Evolutionary conservation across 2,888 invertebrate species (phyloP), one percentile per base, ranked within the genome.

Genomic region (Acanthosepion pharaonis): DNA sequence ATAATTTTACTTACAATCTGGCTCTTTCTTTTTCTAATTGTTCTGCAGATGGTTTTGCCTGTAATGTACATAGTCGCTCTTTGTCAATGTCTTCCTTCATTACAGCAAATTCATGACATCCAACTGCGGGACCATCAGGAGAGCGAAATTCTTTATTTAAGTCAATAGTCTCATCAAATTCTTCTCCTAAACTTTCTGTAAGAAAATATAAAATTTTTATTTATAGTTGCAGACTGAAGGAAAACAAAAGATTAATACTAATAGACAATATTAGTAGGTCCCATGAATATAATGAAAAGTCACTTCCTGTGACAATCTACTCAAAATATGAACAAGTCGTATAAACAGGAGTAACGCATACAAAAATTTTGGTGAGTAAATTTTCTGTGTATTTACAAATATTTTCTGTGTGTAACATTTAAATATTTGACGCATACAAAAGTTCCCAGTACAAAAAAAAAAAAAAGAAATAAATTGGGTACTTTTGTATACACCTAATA

Each of bases 11-110:
- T 20, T 91, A 96, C 96, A 96, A 95, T 95, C 95, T 95, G 93
- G 95, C 96, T 64, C 95, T 95, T 94, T 96, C 96, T 53, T 95
- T 92, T 94, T 95, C 94, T 94, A 94, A 95, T 93, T 95, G 95
- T 94, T 96, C 96, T 33, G 95, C 94, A 8, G 95, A 94, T 11
- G 95, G 94, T 92, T 95, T 95, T 28, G 95, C 95, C 59, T 95
- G 91, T 42, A 96, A 78, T 55, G 93, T 95, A 95, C 91, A 59
- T 42, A 95, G 93, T 25, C 93, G 94, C 92, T 95, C 95, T 93
- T 95, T 96, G 95, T 99, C 99, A 96, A 99, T 98, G 96, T 99
- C 99, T 96, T 98, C 98, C 97, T 98, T 98, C 98, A 98, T 98
- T 98, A 98, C 98, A 94, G 98, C 98, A 98, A 99, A 99, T 94